A percentile compares a stretch with the other conserved stretches of the same genome.
These are phyloP conservation scores for Pogonocherus hispidulus DNA, from an alignment of 2,888 invertebrate genomes.

Conservation along the genomic window DNA sequence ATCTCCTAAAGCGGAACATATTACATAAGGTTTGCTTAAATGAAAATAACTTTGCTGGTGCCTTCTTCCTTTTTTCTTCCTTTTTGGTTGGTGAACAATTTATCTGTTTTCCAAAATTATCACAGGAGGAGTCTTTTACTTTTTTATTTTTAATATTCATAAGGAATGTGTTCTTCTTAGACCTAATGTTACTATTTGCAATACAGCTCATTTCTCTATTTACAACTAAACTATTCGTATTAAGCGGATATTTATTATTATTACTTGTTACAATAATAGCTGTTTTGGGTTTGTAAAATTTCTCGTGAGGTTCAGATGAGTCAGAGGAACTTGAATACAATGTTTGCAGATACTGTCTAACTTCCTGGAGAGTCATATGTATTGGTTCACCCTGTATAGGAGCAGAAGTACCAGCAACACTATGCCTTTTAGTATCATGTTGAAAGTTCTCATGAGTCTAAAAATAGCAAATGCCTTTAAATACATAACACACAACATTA, in stretches of 20 bases:
- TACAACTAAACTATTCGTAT: slow-evolving; percentile 48
- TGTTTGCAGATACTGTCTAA: slow-evolving; percentile 86
- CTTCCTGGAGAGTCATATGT: slow-evolving; percentile 88
- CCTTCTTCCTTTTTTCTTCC: slow-evolving; percentile 74
- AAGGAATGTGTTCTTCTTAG: slow-evolving; percentile 72
- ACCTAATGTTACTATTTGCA: slow-evolving; percentile 61
- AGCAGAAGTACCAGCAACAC: slow-evolving; percentile 76
- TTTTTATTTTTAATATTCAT: slow-evolving; percentile 77
- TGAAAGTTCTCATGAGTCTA: slow-evolving; percentile 61
- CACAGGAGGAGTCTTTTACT: slow-evolving; percentile 68
- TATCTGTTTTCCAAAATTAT: slow-evolving; percentile 69
- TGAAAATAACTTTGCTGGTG: slow-evolving; percentile 77
- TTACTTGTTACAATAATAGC: slow-evolving; percentile 57
- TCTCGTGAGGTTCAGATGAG: slow-evolving; percentile 72
- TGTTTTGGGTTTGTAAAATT: slow-evolving; percentile 56
- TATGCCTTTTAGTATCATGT: slow-evolving; percentile 74
- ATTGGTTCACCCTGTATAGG: slow-evolving; percentile 79
- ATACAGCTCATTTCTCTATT: slow-evolving; percentile 64
- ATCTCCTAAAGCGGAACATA: slow-evolving; percentile 80
- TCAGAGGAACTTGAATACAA: slow-evolving; percentile 84
- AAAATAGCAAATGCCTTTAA: slow-evolving; percentile 50
- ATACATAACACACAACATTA: background rate
- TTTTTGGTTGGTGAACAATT: slow-evolving; percentile 58
- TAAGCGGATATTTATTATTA: slow-evolving; percentile 56
- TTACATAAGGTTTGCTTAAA: slow-evolving; percentile 89